phyloP scores from a whole-genome alignment of 2,113 vertebrate genomes.

The Cryptomyrus ogoouensis region DNA sequence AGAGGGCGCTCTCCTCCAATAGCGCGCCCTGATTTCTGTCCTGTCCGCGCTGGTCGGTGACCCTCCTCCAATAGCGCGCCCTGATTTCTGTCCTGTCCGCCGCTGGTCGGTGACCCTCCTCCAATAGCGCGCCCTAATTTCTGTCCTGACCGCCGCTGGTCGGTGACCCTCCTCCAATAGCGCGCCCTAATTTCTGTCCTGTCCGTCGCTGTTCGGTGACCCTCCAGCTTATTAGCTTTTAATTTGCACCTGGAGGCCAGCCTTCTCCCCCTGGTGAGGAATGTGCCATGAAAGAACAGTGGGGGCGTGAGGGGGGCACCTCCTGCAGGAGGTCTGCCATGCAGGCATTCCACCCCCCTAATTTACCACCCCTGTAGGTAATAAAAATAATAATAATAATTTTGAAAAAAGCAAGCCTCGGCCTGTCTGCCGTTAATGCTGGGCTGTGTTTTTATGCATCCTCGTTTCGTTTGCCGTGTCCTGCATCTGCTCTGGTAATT shows the following conservation, averaged over 20 bases:
- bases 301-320: conserved; percentile 29
- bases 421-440: background rate
- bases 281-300: conserved; percentile 43
- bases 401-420: background rate
- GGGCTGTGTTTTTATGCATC: background rate
- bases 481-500: background rate
- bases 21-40: too few species aligned
- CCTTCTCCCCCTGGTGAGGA: conserved; percentile 50
- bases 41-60: too few species aligned
- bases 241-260: conserved; percentile 49
- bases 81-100: too few species aligned
- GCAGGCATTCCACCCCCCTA: conserved; percentile 39
- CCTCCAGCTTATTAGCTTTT: conserved; percentile 49
- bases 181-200: background rate
- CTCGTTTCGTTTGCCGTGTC: background rate
- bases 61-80: too few species aligned
- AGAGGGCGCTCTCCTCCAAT: background rate
- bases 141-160: too few species aligned
- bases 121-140: too few species aligned
- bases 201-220: background rate
- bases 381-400: too few species aligned
- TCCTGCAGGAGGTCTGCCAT: conserved; percentile 37
- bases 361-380: background rate
- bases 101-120: too few species aligned
- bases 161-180: too few species aligned